Evolutionary conservation across 1,140 invertebrate species (phyloP), one percentile per base, ranked within the genome.

Genomic region (Drosophila micromelanica): DNA sequence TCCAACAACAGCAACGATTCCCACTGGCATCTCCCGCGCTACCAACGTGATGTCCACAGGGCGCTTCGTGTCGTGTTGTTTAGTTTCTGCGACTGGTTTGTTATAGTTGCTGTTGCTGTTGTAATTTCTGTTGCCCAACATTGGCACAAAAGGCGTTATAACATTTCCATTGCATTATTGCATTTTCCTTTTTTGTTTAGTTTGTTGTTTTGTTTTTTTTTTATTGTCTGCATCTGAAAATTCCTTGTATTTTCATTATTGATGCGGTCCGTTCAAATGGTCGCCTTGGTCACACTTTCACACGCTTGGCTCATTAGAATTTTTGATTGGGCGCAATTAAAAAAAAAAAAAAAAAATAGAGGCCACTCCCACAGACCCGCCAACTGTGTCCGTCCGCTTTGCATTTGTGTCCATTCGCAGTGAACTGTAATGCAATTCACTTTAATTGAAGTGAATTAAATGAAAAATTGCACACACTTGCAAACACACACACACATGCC

Each of bases 41-140:
- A 59, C 56, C 79, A 82, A 62, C 85, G 85, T 90, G 85, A 90
- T 90, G 85, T 85, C 85, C 85, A 78, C 85, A 85, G 85, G 85
- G 85, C 78, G 85, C 79, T 90, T 89, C 74, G 77, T 80, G 81
- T 86, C 56, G 72, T 72, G 69, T 80, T 52, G 49, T 69, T 54
- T 55, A 32, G 40, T 38, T 56, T 43, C 12, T 48, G 20, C 48
- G 69, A 72, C 62, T 60, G 43, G 62, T 62, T 74, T 68, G 60
- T 20, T 49, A 38, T 74, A 48, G 30, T 52, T 76, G 30, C 46
- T 76, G 55, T 42, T 59, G 42, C 40, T 65, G 30, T 70, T 69
- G 40, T 60, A 60, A 69, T 73, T 69, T 52, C 13, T 59, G 67
- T 72, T 72, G 68, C 67, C 30, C 72, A 74, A 73, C 73, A 73